Evolutionary conservation across 1,140 invertebrate species (phyloP), one percentile per base, ranked within the genome.

Genomic region (Drosophila orena): DNA sequence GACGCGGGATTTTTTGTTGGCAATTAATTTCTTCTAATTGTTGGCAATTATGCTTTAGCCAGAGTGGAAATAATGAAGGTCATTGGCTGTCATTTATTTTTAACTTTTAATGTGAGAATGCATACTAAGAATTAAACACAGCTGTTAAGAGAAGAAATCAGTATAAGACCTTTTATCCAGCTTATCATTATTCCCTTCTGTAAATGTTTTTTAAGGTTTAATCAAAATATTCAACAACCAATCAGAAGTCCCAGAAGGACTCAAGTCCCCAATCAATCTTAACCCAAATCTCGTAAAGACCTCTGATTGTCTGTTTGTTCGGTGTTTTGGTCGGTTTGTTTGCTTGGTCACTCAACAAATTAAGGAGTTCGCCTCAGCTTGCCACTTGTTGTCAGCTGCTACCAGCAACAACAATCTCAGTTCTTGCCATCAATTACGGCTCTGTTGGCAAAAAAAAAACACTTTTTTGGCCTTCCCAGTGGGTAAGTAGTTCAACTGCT

Each of bases 341-440:
- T 84, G 72, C 73, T 69, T 86, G 83, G 83, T 79, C 81, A 88
- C 75, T 79, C 81, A 69, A 79, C 75, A 88, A 86, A 86, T 83
- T 86, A 75, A 59, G 61, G 55, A 57, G 73, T 64, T 79, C 72
- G 76, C 55, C 40, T 44, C 46, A 49, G 71, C 14, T 64, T 75
- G 64, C 64, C 77, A 68, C 74, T 77, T 77, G 74, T 69, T 77
- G 74, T 59, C 60, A 60, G 50, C 69, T 60, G 69, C 68, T 40
- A 37, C 52, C 35, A 56, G 8, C 55, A 50, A 30, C 59, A 81
- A 61, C 50, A 66, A 60, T 69, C 55, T 49, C 44, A 58, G 47
- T 60, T 70, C 52, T 77, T 59, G 74, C 72, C 73, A 77, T 77
- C 73, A 77, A 77, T 77, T 77, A 77, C 73, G 43, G 42, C 61